Percentiles rank a stretch among this genome's conserved stretches.
These are phyloP conservation scores for Cyanoderma ruficeps DNA, from an alignment of 2,113 vertebrate genomes.

Conservation along the genomic window DNA sequence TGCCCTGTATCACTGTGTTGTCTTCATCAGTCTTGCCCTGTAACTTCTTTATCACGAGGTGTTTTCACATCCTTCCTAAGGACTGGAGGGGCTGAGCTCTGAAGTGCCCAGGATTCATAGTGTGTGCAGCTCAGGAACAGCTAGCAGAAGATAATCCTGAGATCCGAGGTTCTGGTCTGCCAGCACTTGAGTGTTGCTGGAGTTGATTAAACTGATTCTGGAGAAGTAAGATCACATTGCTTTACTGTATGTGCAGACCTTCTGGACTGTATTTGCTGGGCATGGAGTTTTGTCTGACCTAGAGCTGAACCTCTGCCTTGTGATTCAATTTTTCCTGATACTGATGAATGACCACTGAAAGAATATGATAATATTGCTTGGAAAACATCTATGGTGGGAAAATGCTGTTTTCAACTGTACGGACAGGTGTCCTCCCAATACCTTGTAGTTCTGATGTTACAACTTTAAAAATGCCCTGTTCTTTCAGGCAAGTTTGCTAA, in stretches of 20 bases:
- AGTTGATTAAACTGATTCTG: background rate
- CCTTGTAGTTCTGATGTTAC: background rate
- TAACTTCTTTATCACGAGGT: background rate
- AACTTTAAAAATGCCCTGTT: background rate
- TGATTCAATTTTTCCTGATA: background rate
- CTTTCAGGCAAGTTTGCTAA: background rate
- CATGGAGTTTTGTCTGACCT: background rate
- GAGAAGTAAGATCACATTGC: background rate
- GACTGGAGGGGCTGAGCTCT: background rate
- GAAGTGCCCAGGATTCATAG: background rate
- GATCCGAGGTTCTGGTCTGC: background rate
- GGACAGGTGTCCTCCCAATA: background rate
- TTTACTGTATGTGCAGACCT: background rate
- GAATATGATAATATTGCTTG: background rate
- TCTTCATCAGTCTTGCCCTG: background rate
- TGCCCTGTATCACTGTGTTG: background rate
- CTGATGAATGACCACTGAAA: background rate
- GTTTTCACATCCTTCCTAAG: background rate
- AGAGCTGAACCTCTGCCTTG: background rate
- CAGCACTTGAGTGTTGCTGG: background rate
- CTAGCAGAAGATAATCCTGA: background rate
- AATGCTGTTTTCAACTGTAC: background rate
- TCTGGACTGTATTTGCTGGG: background rate
- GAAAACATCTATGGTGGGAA: background rate
- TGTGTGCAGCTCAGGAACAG: background rate